These are phyloP conservation scores for Corella eumyota DNA, from an alignment of 23 tunicate species.

Conservation along the genomic window DNA sequence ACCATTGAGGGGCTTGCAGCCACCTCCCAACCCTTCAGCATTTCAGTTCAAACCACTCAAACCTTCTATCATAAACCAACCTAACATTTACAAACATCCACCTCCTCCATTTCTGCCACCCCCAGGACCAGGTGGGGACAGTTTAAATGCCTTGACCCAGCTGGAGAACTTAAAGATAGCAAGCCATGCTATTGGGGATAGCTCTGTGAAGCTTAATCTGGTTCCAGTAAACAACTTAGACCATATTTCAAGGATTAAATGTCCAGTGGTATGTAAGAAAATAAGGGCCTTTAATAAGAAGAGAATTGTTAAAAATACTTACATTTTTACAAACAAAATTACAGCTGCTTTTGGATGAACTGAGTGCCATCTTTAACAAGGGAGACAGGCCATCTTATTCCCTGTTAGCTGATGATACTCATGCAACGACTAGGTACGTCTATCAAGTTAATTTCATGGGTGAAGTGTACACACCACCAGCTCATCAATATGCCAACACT, in stretches of 20 bases:
- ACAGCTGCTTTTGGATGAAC: slow-evolving; percentile 46
- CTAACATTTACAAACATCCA: no score
- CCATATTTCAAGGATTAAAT: slow-evolving; percentile 72
- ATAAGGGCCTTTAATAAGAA: not conserved
- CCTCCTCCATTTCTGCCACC: no score
- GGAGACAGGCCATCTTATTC: slow-evolving; percentile 44
- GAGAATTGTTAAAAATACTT: not conserved
- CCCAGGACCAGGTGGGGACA: no score
- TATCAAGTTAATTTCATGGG: slow-evolving; percentile 50
- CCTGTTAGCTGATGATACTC: slow-evolving; percentile 28
- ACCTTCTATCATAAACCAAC: no score
- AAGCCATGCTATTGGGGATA: no score
- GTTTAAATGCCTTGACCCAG: no score
- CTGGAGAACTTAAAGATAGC: no score
- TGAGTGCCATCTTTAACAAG: slow-evolving; percentile 36
- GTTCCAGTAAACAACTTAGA: slow-evolving; percentile 65
- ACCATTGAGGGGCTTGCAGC: no score
- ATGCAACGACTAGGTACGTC: slow-evolving; percentile 47
- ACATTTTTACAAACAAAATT: no score
- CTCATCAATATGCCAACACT: slow-evolving; percentile 39
- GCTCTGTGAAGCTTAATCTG: no score
- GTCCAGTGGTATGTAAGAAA: slow-evolving; percentile 68
- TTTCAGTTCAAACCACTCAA: no score
- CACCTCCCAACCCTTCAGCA: no score
- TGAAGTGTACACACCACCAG: slow-evolving; percentile 48